These are phyloP conservation scores for Ecliptopera silaceata DNA, from an alignment of 2,888 invertebrate genomes.

Conservation along the genomic window DNA sequence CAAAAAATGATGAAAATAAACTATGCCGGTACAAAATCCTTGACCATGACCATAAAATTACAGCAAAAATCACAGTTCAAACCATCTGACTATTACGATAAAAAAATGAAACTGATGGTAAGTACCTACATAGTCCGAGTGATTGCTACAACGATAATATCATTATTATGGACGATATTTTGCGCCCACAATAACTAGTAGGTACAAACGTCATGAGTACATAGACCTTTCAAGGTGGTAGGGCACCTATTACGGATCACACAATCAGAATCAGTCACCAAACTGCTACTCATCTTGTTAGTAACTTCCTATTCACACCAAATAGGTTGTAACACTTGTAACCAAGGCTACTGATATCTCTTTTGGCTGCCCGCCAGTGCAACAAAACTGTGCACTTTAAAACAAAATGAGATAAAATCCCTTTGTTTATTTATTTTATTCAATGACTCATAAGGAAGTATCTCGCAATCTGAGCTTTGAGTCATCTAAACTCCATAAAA, in stretches of 20 bases:
- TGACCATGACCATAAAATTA: neutral
- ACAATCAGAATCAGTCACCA: constrained; percentile 33
- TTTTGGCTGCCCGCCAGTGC: constrained; percentile 61
- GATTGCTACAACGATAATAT: constrained; percentile 34
- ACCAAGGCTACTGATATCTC: constrained; percentile 48
- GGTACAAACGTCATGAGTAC: constrained; percentile 43
- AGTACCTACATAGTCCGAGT: neutral
- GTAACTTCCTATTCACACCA: constrained; percentile 34
- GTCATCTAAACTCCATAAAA: neutral
- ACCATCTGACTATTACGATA: neutral
- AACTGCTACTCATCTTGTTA: constrained; percentile 8
- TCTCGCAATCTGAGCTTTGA: constrained; percentile 10
- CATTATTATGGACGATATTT: constrained; percentile 47
- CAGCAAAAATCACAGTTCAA: neutral
- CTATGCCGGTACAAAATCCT: neutral
- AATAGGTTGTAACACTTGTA: constrained; percentile 29
- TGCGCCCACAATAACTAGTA: constrained; percentile 35
- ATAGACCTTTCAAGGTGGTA: constrained; percentile 60
- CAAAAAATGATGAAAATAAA: neutral
- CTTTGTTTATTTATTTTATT: constrained; percentile 50
- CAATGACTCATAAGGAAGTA: constrained; percentile 27
- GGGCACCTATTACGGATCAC: constrained; percentile 46
- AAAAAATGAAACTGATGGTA: neutral
- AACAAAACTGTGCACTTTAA: constrained; percentile 45
- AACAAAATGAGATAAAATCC: constrained; percentile 44